Evolutionary conservation across 2,797 vertebrate genomes (phyloP), one percentile per base, ranked within the genome.

Genomic region (Cirrhinus molitorella): DNA sequence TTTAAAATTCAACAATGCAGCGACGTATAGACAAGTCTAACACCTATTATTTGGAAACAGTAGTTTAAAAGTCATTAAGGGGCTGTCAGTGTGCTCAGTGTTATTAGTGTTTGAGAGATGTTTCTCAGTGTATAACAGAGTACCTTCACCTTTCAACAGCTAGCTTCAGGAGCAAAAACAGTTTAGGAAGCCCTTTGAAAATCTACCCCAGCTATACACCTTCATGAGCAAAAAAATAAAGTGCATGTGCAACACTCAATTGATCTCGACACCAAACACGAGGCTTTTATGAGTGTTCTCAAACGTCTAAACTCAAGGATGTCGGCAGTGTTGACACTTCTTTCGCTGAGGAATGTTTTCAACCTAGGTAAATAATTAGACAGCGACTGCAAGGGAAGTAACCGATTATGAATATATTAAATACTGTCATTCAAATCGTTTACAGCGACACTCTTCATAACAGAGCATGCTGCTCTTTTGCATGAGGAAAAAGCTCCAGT

Each of bases 171-270:
- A 88, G 72, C 61, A 47, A 72, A 59, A 65, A 21, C 2, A 28
- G n/a, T 66, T 80, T 61, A 75, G 71, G 61, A 88, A 87, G 85
- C 86, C 76, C 25, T 89, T 91, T 28, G 61, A 84, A 83, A 80
- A 49, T 28, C 57, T 74, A 88, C 74, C 66, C 70, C 37, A 76
- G 73, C 70, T 80, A 77, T 47, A 68, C 78, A 75, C 76, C 73
- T 77, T 79, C 55, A 45, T 65, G 86, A 89, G 86, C 89, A 90
- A 91, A 89, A 82, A 25, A 80, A 61, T 75, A 95, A 96, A 95
- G 94, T 95, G 94, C 94, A 92, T 85, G 91, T 91, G 94, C 92
- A 93, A 94, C 91, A 93, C 94, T 92, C 91, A 89, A 89, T 93
- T 90, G 91, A 92, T 94, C 92, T 94, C 7, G 21, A 83, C 86